These are phyloP conservation scores for Nothobranchius kuhntae DNA, from an alignment of 2,113 vertebrate species.

Conservation along the genomic window DNA sequence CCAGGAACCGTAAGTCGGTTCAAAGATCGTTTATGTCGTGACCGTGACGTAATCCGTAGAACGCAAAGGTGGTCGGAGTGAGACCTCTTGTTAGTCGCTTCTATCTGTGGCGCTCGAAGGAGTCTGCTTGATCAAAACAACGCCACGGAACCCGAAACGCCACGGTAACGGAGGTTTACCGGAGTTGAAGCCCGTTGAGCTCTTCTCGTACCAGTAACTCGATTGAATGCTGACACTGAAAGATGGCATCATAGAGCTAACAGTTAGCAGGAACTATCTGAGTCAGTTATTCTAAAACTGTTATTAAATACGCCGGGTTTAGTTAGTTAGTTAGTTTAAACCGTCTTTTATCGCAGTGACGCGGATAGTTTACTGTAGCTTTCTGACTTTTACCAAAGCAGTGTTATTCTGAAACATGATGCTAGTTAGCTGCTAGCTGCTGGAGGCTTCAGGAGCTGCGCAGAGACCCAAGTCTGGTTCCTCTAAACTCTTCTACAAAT, in stretches of 20 bases:
- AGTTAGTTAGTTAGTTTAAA: no score
- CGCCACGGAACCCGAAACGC: not conserved
- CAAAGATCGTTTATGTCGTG: not conserved
- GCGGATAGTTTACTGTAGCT: no score
- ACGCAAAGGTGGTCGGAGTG: slow-evolving; percentile 23
- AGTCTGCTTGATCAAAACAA: slow-evolving; percentile 18
- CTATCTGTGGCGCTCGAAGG: not conserved
- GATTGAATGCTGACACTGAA: not conserved
- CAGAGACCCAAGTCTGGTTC: not conserved
- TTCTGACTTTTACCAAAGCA: no score
- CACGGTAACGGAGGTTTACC: rapidly evolving
- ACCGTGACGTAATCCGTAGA: no score
- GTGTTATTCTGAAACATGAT: not conserved
- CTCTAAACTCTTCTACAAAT: not conserved
- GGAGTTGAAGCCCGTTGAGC: not conserved
- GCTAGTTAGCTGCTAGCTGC: not conserved
- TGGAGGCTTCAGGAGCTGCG: no score
- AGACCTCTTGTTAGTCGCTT: not conserved
- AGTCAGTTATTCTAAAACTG: not conserved
- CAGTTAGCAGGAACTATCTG: not conserved
- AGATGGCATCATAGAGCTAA: not conserved
- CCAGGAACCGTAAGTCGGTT: not conserved
- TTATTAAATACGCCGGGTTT: no score
- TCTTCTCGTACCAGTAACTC: slow-evolving; percentile 1
- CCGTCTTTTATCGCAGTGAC: no score